A percentile compares a stretch with the other conserved stretches of the same genome.
phyloP scores from a whole-genome alignment of 2,113 vertebrate genomes.

The Sminthopsis crassicaudata region DNA sequence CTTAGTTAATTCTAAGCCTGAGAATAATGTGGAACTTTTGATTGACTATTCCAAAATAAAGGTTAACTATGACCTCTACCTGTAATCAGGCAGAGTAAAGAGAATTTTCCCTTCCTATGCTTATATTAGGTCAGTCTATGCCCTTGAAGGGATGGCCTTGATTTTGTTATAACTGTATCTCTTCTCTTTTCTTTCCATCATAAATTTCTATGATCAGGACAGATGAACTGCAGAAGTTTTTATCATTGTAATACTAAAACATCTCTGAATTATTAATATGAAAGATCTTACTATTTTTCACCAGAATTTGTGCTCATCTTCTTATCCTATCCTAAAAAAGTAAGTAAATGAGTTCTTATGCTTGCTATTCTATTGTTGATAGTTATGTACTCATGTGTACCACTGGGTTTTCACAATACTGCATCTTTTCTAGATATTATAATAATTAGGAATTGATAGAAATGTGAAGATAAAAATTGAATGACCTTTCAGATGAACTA shows the following conservation, averaged over 20 bases:
- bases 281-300: neutral
- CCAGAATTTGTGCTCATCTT: neutral
- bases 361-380: neutral
- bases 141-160: neutral
- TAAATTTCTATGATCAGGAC: neutral
- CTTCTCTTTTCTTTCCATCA: neutral
- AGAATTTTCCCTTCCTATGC: neutral
- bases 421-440: neutral
- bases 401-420: neutral
- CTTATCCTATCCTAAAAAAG: neutral
- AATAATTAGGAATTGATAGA: neutral
- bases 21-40: neutral
- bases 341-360: neutral
- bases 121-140: neutral
- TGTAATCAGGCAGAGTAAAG: neutral
- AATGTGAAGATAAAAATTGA: neutral
- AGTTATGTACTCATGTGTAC: neutral
- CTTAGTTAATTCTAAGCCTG: neutral
- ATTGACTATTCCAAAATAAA: neutral
- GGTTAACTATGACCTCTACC: neutral
- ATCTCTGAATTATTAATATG: neutral
- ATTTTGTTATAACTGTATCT: neutral
- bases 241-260: neutral
- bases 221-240: neutral
- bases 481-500: neutral